Evolutionary conservation across 2,113 vertebrate genomes (phyloP), one percentile per base, ranked within the genome.

Genomic region (Rallus limicola): DNA sequence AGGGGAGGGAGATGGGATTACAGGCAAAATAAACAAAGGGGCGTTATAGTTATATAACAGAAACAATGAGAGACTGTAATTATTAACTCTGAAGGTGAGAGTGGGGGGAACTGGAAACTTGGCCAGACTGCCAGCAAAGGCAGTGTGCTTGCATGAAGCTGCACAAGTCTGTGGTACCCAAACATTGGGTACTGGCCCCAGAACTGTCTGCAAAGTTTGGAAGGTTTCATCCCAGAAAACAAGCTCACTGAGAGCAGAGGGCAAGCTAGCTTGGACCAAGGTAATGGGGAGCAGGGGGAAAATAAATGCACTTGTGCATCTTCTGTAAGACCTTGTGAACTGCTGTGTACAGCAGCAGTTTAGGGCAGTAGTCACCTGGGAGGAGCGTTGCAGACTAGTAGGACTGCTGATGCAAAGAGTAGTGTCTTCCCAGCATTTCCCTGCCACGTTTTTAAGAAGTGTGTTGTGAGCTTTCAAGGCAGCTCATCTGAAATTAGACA

Each of bases 11-110:
- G 56, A 55, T 34, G 52, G 42, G 34, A 40, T 86, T 88, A 78
- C 53, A 84, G 20, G 65, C 23, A 86, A 91, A 93, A 91, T 31
- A 75, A 92, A 64, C 4, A 44, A 52, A 48, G 3, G 16, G 16
- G 34, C 5, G 0, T 60, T 69, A 48, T 4, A 76, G 13, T 36
- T 78, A 36, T 23, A 5, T 26, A 82, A 71, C 13, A 87, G 58
- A 87, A 96, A 68, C 20, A 71, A 29, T 34, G 71, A 76, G 26
- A 71, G 10, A 62, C 13, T 76, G 58, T 85, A 91, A 91, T 71
- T 70, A 64, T 56, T 92, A 59, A 68, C 84, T 48, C 42, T 82
- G 33, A 87, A 79, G 38, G 34, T 71, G 65, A 67, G 56, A 42
- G n/a, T 13, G 2, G 17, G 28, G 38, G 10, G 16, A 67, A 64